Conservation (phyloP, 2,888 invertebrate genomes). For the Dendrolimus pini region DNA sequence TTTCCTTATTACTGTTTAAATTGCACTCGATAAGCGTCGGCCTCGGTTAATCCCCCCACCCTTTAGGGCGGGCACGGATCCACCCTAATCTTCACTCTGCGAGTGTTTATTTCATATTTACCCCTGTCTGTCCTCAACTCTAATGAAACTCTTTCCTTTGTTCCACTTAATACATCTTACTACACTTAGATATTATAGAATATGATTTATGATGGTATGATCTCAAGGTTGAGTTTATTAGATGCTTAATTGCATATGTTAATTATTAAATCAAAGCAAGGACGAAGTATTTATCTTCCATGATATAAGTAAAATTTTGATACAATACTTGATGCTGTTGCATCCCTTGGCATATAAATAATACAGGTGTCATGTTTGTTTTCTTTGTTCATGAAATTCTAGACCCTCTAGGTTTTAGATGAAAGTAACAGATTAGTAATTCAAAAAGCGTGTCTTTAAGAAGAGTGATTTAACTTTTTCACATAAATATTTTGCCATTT, state of each 20-base stretch:
- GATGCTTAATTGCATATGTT: neutral
- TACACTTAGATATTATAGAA: neutral
- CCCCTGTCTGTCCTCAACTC: constrained; percentile 24
- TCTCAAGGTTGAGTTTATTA: neutral
- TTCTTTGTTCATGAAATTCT: no score
- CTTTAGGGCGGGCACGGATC: constrained; percentile 16
- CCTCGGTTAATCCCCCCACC: constrained; percentile 20
- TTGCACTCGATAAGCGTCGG: constrained; percentile 3
- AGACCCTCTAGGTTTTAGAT: no score
- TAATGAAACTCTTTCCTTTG: constrained; percentile 48
- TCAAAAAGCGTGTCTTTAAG: no score
- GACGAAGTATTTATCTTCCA: no score
- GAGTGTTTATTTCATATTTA: constrained; percentile 41
- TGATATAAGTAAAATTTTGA: neutral
- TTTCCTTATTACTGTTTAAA: neutral
- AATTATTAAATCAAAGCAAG: neutral
- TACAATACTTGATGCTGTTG: neutral
- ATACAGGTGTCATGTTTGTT: no score
- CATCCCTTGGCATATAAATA: no score
- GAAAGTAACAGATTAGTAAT: no score
- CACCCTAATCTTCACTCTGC: constrained; percentile 32
- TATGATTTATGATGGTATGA: neutral
- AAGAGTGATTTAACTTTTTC: no score
- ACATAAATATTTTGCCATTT: no score
- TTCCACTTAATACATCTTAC: constrained; percentile 20